Base-by-base conservation (phyloP, 1,140 invertebrate species). In the Cecropterus lyciades region DNA sequence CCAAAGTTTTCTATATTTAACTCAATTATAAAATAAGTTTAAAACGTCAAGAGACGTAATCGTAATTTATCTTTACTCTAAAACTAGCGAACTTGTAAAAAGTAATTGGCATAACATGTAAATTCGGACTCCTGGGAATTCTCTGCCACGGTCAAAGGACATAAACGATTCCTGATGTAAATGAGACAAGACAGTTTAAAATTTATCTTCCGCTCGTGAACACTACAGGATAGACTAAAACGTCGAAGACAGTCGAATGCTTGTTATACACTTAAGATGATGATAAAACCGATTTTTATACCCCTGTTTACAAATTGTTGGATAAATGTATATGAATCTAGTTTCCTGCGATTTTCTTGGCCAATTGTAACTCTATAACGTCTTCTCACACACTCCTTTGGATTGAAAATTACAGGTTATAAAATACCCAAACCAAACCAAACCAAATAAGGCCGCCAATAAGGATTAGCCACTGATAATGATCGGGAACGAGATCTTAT, bases 11-110 rank as follows among this genome's bases (percentile, higher is more conserved):
- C 5, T 20, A 27, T 24, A 45, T 15, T 15, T 42, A 57, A 27
- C 14, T 57, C 13, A 5, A 20, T 27, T 33, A 3, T 33, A n/a
- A 57, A 57, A 46, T n/a, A 46, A 30, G 7, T 40, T 57, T 27
- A 17, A 67, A 33, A 40, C 33, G 46, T 63, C 16, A 53, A 14
- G 56, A 65, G 53, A 46, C 30, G 53, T 67, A 48, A 8, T 20
- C 16, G 59, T 68, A 77, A 78, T 74, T 76, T 73, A 68, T 74
- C 60, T 72, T 66, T 37, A 63, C 49, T 63, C 33, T 77, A 51
- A 81, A 88, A 88, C 85, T 85, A 83, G 82, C 78, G 72, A 75
- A 85, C 74, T 84, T 84, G 76, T 85, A 80, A 80, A 81, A 86
- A 82, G 79, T 87, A 85, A 87, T 85, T 85, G 82, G 72, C 77